Evolutionary conservation across 2,113 vertebrate species (phyloP).

Genomic region (Oophaga pumilio): DNA sequence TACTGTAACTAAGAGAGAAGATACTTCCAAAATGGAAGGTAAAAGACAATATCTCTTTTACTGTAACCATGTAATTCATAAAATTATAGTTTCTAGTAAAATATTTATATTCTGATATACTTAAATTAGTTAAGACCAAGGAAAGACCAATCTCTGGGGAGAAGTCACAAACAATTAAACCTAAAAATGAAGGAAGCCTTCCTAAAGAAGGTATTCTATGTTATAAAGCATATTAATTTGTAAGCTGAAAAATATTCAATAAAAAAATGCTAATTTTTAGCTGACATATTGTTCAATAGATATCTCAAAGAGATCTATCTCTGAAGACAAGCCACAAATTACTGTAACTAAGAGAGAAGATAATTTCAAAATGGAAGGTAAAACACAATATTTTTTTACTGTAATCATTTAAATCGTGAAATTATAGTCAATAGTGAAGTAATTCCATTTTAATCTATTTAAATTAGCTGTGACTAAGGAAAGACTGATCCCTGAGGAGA

Average conservation of each 20-base stretch:
- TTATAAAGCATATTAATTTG: no score
- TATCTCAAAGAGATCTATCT: slow-evolving; percentile 39
- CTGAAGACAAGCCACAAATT: slow-evolving; percentile 20
- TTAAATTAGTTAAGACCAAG: slow-evolving; percentile 63
- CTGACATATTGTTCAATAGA: slow-evolving; percentile 8
- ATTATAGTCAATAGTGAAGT: not conserved
- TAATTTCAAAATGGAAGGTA: slow-evolving; percentile 25
- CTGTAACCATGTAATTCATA: not conserved
- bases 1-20: not conserved
- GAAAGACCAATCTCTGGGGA: slow-evolving; percentile 55
- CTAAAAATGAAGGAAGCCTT: no score
- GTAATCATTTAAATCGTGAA: not conserved
- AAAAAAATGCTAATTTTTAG: not conserved
- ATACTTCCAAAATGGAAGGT: not conserved
- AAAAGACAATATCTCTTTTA: not conserved
- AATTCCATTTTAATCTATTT: slow-evolving; percentile 50
- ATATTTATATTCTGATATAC: slow-evolving; percentile 40
- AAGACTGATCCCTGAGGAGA: slow-evolving; percentile 65
- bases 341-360: slow-evolving; percentile 49
- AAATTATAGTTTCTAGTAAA: not conserved
- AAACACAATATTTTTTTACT: not conserved
- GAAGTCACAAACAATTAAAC: no score
- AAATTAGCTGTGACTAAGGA: slow-evolving; percentile 52
- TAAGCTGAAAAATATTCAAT: no score
- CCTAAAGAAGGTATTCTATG: no score